phyloP scores from a whole-genome alignment of 1,140 invertebrate species.

The Drosophila ercepeae region DNA sequence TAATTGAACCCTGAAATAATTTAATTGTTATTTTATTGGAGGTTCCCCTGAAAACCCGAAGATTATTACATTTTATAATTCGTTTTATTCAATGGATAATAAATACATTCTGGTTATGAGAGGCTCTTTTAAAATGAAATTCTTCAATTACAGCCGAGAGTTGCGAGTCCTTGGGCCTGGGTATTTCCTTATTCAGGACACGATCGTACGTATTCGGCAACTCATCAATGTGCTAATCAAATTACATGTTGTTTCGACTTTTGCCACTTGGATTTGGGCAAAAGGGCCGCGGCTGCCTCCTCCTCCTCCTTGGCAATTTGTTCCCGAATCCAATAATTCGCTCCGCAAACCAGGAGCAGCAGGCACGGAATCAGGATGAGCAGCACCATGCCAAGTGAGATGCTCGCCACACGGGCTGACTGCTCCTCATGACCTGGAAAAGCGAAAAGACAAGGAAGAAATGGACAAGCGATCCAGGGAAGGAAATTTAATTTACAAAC shows the following conservation, averaged over 20 bases:
- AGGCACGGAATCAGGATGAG: slow-evolving; percentile 90
- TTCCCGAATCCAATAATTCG: slow-evolving; percentile 77
- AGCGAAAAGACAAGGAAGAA: slow-evolving; percentile 29
- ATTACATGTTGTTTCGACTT: slow-evolving; percentile 46
- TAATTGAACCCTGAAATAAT: slow-evolving; percentile 68
- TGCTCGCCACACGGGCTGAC: slow-evolving; percentile 89
- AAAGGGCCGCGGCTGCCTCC: slow-evolving; percentile 58
- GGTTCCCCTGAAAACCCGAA: too few relatives aligned
- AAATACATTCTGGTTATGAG: slow-evolving; percentile 20
- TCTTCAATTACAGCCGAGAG: slow-evolving; percentile 13
- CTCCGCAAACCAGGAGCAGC: slow-evolving; percentile 88
- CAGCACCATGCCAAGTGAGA: slow-evolving; percentile 90
- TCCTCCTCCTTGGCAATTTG: slow-evolving; percentile 71
- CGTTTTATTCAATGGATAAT: slow-evolving; percentile 15
- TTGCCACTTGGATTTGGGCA: slow-evolving; percentile 58
- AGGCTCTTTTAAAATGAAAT: slow-evolving; percentile 20
- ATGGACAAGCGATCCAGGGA: background rate
- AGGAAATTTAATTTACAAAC: background rate
- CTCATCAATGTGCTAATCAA: slow-evolving; percentile 59
- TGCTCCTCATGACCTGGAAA: slow-evolving; percentile 90
- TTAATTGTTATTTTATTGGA: too few relatives aligned
- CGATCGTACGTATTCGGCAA: slow-evolving; percentile 33
- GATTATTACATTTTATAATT: background rate
- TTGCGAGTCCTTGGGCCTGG: background rate
- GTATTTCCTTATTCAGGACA: slow-evolving; percentile 18